Base-by-base conservation (phyloP, 2,797 vertebrate species). In the Hemitrygon akajei region DNA sequence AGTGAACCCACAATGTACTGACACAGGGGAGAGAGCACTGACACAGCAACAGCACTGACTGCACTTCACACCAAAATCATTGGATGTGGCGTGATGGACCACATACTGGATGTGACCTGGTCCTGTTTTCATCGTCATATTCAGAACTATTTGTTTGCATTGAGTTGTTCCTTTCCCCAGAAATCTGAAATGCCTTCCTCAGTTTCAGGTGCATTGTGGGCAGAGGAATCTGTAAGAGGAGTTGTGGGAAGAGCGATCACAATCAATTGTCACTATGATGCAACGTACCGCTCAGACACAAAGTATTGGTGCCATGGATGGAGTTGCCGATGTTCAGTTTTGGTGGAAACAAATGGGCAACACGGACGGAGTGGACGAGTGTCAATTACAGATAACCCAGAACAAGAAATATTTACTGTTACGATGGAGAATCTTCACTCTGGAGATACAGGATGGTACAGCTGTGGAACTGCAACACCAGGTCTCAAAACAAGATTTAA, bases 231-330 rank as follows among this genome's bases (percentile, higher is more conserved):
- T 9, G n/a, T 69, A 12, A 69, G n/a, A 69, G 87, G 87, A 71
- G 20, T 91, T 91, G 18, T 37, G 63, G 87, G 87, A 69, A 69
- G 87, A 71, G 18, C 34, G 87, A 71, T 91, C 87, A 91, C 87
- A 40, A 91, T 91, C 69, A 7, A 71, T 1, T 91, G 87, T 91
- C 66, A 91, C 66, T 91, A 91, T 91, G 30, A 40, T 0, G 3
- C 0, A 30, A 0, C 6, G 69, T 56, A 16, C 69, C 22, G 6
- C 10, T 11, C 10, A 14, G 2, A 56, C 7, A 10, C 11, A 66
- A 91, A 91, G 73, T 73, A 73, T 73, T 91, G 66, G 89, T 73
- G 66, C 11, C 11, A 2, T 4, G n/a, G 86, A 2, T 6, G 7
- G 14, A 7, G 0, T 60, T 0, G 0, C 5, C 0, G 0, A 0